Conservation (phyloP, 2,888 invertebrate species). For the Caenorhabditis becei region DNA sequence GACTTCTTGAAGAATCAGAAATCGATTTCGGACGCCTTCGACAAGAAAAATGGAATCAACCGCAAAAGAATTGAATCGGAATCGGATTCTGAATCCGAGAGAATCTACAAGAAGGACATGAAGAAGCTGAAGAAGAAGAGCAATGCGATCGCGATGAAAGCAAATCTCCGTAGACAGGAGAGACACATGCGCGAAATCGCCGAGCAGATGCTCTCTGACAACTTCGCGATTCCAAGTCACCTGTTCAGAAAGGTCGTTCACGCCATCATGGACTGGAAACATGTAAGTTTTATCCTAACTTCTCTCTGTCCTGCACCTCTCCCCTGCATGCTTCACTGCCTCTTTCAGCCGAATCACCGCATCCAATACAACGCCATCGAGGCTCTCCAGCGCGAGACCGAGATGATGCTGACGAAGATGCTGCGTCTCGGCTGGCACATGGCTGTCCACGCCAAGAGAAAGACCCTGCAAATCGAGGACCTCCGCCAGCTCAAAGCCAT, state of each 20-base stretch:
- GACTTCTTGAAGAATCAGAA: too few species aligned
- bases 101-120: background rate
- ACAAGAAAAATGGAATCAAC: too few species aligned
- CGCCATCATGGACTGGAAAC: constrained; percentile 10
- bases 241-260: constrained; percentile 23
- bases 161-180: background rate
- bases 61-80: too few species aligned
- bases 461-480: constrained; percentile 16
- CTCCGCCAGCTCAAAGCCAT: background rate
- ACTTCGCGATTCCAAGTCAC: constrained; percentile 9
- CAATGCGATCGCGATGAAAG: background rate
- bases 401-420: constrained; percentile 46
- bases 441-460: constrained; percentile 9
- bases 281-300: constrained; percentile 26
- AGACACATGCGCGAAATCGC: constrained; percentile 9
- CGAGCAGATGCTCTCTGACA: background rate
- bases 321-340: too few species aligned
- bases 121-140: background rate
- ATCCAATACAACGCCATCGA: constrained; percentile 19
- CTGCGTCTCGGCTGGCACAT: constrained; percentile 4
- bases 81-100: too few species aligned
- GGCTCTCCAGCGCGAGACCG: constrained; percentile 36
- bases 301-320: too few species aligned
- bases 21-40: too few species aligned
- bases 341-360: constrained; percentile 6